Evolutionary conservation across 2,888 invertebrate species (phyloP).

Genomic region (Nomada hirtipes): DNA sequence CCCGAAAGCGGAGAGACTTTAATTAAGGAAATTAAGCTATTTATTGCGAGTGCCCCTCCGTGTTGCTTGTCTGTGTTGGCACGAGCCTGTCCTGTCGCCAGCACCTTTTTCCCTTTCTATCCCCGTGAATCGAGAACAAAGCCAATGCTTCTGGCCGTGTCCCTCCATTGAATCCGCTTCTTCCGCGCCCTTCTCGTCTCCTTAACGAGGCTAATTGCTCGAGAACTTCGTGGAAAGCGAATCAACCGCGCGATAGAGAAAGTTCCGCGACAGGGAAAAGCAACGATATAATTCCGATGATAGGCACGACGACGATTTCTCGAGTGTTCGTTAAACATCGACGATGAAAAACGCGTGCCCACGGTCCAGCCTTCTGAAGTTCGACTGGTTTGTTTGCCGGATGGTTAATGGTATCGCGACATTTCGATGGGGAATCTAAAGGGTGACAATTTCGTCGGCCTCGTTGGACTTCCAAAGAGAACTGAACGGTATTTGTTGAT

Average conservation of each 20-base stretch:
- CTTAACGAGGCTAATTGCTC: constrained; percentile 70
- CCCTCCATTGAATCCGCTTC: constrained; percentile 24
- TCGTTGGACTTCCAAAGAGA: background rate
- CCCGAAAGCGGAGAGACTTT: constrained; percentile 64
- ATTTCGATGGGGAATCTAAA: constrained; percentile 17
- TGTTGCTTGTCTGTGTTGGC: constrained; percentile 7
- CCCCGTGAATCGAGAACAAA: constrained; percentile 51
- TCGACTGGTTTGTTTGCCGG: constrained; percentile 28
- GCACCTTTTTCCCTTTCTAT: constrained; percentile 37
- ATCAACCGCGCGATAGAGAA: constrained; percentile 26
- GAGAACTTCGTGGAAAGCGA: constrained; percentile 55
- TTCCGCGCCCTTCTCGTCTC: constrained; percentile 26
- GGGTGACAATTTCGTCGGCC: background rate
- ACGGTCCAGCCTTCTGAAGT: background rate
- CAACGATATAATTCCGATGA: constrained; percentile 51
- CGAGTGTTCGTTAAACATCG: constrained; percentile 60
- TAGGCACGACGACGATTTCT: constrained; percentile 21
- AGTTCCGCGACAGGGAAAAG: constrained; percentile 54
- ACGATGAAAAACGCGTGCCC: background rate
- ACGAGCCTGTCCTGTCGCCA: constrained; percentile 33
- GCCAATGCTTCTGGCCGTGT: constrained; percentile 46
- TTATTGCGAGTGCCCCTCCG: constrained; percentile 65
- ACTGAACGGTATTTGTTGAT: background rate
- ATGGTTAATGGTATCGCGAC: constrained; percentile 29
- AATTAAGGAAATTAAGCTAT: constrained; percentile 79